Percentiles rank a stretch among this genome's conserved stretches.
phyloP scores from a whole-genome alignment of 2,888 invertebrate genomes.

The Rotaria socialis region DNA sequence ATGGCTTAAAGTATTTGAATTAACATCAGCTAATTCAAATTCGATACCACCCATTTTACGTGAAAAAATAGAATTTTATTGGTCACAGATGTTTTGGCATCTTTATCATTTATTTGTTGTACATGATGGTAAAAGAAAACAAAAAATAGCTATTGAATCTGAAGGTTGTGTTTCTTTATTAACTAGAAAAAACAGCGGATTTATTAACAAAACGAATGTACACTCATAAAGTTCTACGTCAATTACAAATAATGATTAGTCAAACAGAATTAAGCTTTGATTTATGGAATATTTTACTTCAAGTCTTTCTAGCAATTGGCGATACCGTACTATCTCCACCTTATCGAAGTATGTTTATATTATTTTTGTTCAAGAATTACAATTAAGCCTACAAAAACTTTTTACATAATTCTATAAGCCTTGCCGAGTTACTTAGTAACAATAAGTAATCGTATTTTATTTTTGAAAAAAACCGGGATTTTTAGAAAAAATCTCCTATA shows the following conservation, averaged over 20 bases:
- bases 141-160: too few species aligned
- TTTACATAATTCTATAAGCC: too few species aligned
- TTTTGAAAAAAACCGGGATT: too few species aligned
- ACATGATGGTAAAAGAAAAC: slow-evolving; percentile 70
- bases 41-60: slow-evolving; percentile 23
- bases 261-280: slow-evolving; percentile 64
- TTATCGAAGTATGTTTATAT: slow-evolving; percentile 52
- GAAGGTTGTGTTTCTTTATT: too few species aligned
- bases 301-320: slow-evolving; percentile 82
- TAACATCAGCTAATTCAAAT: neutral
- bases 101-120: slow-evolving; percentile 90
- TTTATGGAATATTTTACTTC: slow-evolving; percentile 82
- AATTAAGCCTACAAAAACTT: too few species aligned
- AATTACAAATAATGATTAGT: slow-evolving; percentile 50
- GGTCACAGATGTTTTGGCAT: slow-evolving; percentile 75
- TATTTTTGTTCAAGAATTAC: too few species aligned
- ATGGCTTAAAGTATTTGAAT: slow-evolving; percentile 28
- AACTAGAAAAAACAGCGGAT: neutral
- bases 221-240: slow-evolving; percentile 54
- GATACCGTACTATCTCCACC: slow-evolving; percentile 85
- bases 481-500: too few species aligned
- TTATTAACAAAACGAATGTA: slow-evolving; percentile 38
- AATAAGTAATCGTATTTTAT: too few species aligned
- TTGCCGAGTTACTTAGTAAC: too few species aligned
- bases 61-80: slow-evolving; percentile 31